Percentiles rank a stretch among this genome's conserved stretches.
Evolutionary conservation across 1,140 invertebrate genomes (phyloP).

Genomic region (Eriosoma lanigerum): DNA sequence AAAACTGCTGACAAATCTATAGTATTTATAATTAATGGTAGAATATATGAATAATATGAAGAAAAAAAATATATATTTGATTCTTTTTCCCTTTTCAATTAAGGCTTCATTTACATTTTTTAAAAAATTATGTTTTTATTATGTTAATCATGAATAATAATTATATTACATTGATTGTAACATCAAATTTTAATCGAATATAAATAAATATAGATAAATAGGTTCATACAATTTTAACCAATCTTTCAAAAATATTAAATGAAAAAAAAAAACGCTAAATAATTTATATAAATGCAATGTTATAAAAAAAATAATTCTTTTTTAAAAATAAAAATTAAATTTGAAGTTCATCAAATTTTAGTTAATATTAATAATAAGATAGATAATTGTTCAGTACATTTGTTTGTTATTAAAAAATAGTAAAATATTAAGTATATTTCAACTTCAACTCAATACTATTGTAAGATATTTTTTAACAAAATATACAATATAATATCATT

Average conservation of each 20-base stretch:
- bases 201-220: neutral
- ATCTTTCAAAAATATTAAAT: neutral
- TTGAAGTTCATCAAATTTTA: neutral
- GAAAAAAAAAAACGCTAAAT: neutral
- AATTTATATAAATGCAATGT: neutral
- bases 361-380: neutral
- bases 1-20: too few relatives aligned
- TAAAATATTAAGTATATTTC: conserved; percentile 4
- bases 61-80: neutral
- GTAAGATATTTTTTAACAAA: neutral
- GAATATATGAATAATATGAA: neutral
- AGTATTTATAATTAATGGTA: too few relatives aligned
- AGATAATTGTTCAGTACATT: neutral
- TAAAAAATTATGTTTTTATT: neutral
- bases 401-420: neutral
- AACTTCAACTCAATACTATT: neutral
- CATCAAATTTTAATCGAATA: neutral
- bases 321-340: neutral
- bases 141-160: neutral
- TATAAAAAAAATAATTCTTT: neutral
- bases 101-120: neutral
- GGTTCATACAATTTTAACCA: neutral
- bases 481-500: conserved; percentile 13
- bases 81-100: neutral
- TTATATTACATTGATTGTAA: neutral